Percentiles rank a stretch among this genome's conserved stretches.
Conservation (phyloP, 2,888 invertebrate species). For the Podotricha telesiphe region DNA sequence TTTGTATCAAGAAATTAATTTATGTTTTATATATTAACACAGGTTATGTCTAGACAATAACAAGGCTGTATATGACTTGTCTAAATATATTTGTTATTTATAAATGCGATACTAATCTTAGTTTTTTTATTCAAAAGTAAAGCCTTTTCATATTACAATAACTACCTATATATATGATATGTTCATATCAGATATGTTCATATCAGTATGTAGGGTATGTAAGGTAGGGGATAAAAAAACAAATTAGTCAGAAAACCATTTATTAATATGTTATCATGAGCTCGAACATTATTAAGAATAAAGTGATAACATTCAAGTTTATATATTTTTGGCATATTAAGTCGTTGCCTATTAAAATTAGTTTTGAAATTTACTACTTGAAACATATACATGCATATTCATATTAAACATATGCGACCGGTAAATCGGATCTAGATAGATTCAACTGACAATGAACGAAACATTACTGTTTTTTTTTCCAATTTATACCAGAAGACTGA, state of each 20-base stretch:
- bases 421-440: constrained; percentile 17
- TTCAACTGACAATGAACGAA: constrained; percentile 31
- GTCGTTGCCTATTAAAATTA: constrained; percentile 38
- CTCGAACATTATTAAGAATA: constrained; percentile 69
- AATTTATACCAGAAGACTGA: constrained; percentile 66
- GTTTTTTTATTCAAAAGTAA: too few species aligned
- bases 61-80: too few species aligned
- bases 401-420: constrained; percentile 23
- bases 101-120: too few species aligned
- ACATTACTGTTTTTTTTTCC: constrained; percentile 25
- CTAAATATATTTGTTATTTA: too few species aligned
- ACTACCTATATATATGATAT: too few species aligned
- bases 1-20: too few species aligned
- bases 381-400: constrained; percentile 25
- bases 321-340: constrained; percentile 42
- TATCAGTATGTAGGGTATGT: too few species aligned
- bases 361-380: constrained; percentile 37
- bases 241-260: constrained; percentile 75
- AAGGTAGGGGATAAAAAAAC: constrained; percentile 52
- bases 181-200: too few species aligned
- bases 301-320: constrained; percentile 76
- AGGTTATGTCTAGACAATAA: too few species aligned
- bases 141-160: too few species aligned
- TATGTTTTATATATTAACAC: too few species aligned
- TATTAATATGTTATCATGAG: constrained; percentile 71